phyloP scores from a whole-genome alignment of 2,113 vertebrate species.

The Galemys pyrenaicus region DNA sequence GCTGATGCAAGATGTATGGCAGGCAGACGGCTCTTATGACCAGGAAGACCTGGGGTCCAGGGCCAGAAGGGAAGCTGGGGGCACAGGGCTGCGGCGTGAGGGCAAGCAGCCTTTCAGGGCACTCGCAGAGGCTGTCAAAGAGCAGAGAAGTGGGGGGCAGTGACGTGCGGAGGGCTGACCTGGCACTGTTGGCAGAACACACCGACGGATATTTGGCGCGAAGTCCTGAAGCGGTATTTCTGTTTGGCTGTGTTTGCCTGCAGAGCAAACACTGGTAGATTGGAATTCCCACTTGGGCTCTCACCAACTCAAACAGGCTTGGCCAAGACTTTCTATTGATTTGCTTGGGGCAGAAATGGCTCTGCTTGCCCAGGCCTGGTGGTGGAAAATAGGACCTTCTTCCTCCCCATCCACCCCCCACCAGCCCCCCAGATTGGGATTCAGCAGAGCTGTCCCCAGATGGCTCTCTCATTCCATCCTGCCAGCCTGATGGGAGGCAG shows the following conservation, averaged over 20 bases:
- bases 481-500: neutral
- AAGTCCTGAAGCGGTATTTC: slow-evolving; percentile 51
- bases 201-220: slow-evolving; percentile 34
- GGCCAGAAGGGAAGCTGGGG: neutral
- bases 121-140: slow-evolving; percentile 8
- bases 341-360: slow-evolving; percentile 55
- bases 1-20: neutral
- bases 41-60: neutral
- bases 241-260: slow-evolving; percentile 53
- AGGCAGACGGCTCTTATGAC: neutral
- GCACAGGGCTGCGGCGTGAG: too few species aligned
- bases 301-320: slow-evolving; percentile 77
- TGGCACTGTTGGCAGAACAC: neutral
- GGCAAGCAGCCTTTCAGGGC: neutral
- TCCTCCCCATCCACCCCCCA: neutral
- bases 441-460: neutral
- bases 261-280: slow-evolving; percentile 70
- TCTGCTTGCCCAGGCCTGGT: slow-evolving; percentile 50
- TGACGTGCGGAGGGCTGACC: neutral
- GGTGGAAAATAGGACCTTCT: neutral
- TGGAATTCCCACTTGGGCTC: slow-evolving; percentile 75
- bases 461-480: neutral
- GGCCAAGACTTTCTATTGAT: slow-evolving; percentile 60
- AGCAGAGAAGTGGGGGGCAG: neutral
- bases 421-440: neutral